Conservation (phyloP, 2,113 vertebrate genomes). For the Melanerpes formicivorus region DNA sequence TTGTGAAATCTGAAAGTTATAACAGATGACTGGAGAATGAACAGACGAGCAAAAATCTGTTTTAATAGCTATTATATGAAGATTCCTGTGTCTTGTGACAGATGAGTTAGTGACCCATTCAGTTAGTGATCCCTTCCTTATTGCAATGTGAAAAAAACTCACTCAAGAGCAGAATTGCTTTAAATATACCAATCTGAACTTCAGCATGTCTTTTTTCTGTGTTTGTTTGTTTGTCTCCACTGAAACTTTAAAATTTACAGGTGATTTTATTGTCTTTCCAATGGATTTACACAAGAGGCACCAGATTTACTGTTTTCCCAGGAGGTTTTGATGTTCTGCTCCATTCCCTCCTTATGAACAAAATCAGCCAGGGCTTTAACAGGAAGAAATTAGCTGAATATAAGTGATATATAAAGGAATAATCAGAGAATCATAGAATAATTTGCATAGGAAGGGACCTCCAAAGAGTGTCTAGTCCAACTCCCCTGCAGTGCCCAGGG, state of each 20-base stretch:
- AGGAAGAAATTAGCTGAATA: not conserved
- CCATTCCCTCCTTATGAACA: not conserved
- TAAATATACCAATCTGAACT: not conserved
- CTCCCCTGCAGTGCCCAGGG: too few species aligned
- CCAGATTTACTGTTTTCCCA: not conserved
- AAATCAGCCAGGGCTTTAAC: not conserved
- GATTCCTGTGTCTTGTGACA: not conserved
- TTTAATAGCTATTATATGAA: slow-evolving; percentile 39
- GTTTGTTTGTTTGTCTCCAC: not conserved
- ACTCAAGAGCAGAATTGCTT: not conserved
- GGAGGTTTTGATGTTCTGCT: not conserved
- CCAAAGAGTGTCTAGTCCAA: too few species aligned
- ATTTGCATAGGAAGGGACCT: too few species aligned
- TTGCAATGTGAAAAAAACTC: not conserved
- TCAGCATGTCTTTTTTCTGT: not conserved
- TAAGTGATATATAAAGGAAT: not conserved
- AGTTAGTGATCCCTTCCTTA: slow-evolving; percentile 5
- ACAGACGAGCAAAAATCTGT: not conserved
- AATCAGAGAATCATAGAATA: not conserved
- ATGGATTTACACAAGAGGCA: not conserved
- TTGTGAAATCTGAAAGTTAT: slow-evolving; percentile 14
- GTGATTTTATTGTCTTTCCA: slow-evolving; percentile 2
- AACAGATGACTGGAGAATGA: not conserved
- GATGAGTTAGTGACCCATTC: slow-evolving; percentile 32
- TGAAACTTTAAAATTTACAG: slow-evolving; percentile 1